Evolutionary conservation across 2,113 vertebrate genomes (phyloP).

Genomic region (Nothobranchius furzeri): DNA sequence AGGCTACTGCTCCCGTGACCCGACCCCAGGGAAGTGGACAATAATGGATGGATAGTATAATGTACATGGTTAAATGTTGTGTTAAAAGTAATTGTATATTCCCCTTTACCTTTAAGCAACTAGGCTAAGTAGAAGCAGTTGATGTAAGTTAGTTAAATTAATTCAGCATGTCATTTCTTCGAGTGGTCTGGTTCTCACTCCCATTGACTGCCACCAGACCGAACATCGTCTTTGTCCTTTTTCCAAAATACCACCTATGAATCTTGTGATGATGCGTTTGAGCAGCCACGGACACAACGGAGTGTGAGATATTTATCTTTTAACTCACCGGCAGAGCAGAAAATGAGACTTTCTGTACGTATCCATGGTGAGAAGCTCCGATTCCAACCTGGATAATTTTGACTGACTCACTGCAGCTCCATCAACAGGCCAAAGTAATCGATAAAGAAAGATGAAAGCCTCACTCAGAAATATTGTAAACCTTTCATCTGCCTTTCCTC

Average conservation of each 20-base stretch:
- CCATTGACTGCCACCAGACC: neutral
- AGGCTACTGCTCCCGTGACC: too few species aligned
- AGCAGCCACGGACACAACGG: conserved; percentile 17
- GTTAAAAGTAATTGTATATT: too few species aligned
- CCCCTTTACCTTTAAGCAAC: too few species aligned
- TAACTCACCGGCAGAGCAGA: conserved; percentile 22
- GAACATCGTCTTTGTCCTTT: neutral
- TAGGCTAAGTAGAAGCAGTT: neutral
- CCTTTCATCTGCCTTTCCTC: conserved; percentile 31
- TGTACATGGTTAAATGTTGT: too few species aligned
- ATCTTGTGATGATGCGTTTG: neutral
- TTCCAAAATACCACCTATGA: conserved; percentile 15
- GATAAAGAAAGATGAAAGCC: conserved; percentile 54
- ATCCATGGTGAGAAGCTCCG: conserved; percentile 50
- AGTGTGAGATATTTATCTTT: conserved; percentile 46
- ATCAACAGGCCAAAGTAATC: conserved; percentile 60
- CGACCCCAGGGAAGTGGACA: too few species aligned
- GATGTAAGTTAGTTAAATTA: too few species aligned
- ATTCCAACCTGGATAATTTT: conserved; percentile 1
- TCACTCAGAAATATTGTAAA: conserved; percentile 35
- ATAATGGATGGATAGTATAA: too few species aligned
- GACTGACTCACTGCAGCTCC: conserved; percentile 25
- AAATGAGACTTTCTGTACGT: conserved; percentile 51
- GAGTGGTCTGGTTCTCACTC: neutral
- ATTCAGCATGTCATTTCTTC: too few species aligned